Evolutionary conservation across 2,888 invertebrate species (phyloP), one percentile per base, ranked within the genome.

Genomic region (Amiota mariae): DNA sequence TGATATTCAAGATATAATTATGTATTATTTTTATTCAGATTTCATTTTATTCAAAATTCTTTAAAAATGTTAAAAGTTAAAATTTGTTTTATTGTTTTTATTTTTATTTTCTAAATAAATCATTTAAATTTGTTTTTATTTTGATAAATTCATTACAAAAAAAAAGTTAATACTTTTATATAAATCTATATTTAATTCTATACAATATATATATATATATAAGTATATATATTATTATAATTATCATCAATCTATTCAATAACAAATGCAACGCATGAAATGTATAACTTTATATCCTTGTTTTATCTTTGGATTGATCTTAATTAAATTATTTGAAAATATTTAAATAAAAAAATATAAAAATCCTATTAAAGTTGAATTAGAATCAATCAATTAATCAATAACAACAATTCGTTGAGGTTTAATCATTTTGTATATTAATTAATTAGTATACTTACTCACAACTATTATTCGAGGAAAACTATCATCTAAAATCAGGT

Each of bases 231-330:
- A 36, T 36, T 2, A 36, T 36, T 36, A 36, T 36, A 6, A 36
- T 6, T 36, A 36, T 6, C 6, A 36, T 36, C 36, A 36, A 36
- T 36, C 36, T 36, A 36, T 36, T 6, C 36, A 36, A 36, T 36
- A 36, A 71, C 18, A 68, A 59, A 71, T 71, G 71, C 71, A 71
- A 49, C 48, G 15, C 67, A 77, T 77, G n/a, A 77, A 73, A 77
- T 71, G 54, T 77, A 73, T 70, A 36, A 36, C 4, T 6, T 36
- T 36, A 36, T 36, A 36, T 36, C 36, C 36, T 36, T 6, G 36
- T 36, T 36, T 36, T 36, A 36, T 36, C 36, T 36, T 36, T 36
- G 36, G 36, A 36, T 36, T 36, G 36, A 36, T 36, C 36, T 2
- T 36, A 36, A 36, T 36, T 36, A 36, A 36, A 36, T 36, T 36